phyloP scores from a whole-genome alignment of 2,797 vertebrate genomes.

The Sebastes steindachneri region DNA sequence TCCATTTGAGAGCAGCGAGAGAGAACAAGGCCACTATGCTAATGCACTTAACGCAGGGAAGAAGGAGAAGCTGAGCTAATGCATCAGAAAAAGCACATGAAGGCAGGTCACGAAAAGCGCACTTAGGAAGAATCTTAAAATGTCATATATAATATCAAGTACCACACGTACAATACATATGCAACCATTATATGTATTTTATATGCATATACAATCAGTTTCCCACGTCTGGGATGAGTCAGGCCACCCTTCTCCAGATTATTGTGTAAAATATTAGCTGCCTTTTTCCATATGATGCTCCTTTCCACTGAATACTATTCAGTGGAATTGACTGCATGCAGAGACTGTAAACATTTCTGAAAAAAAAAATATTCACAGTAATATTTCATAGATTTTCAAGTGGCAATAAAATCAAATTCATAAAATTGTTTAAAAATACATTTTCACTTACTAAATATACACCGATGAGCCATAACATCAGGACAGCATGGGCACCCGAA shows the following conservation, averaged over 20 bases:
- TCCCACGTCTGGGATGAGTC: not conserved
- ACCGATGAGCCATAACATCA: too few species aligned
- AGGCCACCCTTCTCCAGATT: not conserved
- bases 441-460: not conserved
- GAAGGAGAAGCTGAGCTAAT: conserved; percentile 30
- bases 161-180: conserved; percentile 1
- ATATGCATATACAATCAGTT: not conserved
- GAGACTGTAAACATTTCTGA: not conserved
- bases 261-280: not conserved
- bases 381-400: not conserved
- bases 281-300: not conserved
- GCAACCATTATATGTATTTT: not conserved
- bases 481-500: too few species aligned
- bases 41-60: conserved; percentile 31
- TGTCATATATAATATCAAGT: conserved; percentile 35
- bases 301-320: not conserved
- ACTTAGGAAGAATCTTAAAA: conserved; percentile 45
- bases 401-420: not conserved
- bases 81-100: conserved; percentile 12
- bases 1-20: conserved; percentile 30
- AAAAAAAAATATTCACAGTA: not conserved
- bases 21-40: conserved; percentile 38
- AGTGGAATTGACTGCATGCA: not conserved
- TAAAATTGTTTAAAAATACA: not conserved
- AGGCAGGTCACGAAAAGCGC: conserved; percentile 39